Evolutionary conservation across 2,113 vertebrate species (phyloP).

Genomic region (Archilochus colubris): DNA sequence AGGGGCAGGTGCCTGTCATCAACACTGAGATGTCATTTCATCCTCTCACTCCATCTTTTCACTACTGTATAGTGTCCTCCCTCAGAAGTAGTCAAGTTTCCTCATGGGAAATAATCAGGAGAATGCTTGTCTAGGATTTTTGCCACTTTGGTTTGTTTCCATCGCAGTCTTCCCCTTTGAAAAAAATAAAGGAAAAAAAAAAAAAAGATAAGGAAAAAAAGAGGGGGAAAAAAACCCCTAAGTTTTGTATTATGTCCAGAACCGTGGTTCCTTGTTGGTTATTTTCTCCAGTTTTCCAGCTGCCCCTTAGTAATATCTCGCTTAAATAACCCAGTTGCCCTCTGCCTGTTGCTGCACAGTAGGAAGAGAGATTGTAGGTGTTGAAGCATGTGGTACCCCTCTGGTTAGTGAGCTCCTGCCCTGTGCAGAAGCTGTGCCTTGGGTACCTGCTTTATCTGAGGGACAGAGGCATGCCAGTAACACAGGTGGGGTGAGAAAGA

Average conservation of each 20-base stretch:
- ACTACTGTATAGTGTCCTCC: neutral
- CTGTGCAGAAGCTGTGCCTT: neutral
- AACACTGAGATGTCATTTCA: neutral
- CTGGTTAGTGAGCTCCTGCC: neutral
- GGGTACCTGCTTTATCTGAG: neutral
- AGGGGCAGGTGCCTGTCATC: neutral
- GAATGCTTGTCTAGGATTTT: neutral
- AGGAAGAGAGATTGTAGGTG: neutral
- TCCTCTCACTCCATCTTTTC: neutral
- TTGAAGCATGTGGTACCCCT: neutral
- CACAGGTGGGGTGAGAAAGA: neutral
- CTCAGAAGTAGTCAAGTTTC: neutral
- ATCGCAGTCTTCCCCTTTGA: neutral
- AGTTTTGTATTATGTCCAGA: neutral
- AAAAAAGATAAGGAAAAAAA: neutral
- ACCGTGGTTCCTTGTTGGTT: neutral
- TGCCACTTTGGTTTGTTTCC: neutral
- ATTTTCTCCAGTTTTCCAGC: neutral
- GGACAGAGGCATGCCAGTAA: neutral
- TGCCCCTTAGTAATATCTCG: neutral
- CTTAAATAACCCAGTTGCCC: neutral
- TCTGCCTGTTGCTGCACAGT: neutral
- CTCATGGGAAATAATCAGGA: neutral
- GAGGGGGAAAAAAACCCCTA: neutral
- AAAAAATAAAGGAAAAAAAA: neutral